Base-by-base conservation (phyloP, 2,888 invertebrate species). In the Alsophila aescularia region DNA sequence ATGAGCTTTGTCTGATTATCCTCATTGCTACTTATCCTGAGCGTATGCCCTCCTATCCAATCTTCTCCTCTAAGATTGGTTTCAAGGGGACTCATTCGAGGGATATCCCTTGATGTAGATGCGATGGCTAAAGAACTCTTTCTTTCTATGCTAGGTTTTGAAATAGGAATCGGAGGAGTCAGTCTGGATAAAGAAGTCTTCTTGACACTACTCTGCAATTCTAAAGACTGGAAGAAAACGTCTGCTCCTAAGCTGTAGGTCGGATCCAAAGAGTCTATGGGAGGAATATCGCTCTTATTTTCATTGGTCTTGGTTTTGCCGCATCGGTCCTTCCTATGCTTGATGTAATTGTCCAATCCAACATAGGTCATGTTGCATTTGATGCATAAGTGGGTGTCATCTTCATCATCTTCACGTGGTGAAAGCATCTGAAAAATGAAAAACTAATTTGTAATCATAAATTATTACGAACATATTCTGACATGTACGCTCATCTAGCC, bases 301-400 rank as follows among this genome's bases (percentile, higher is more conserved):
- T 78, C 79, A n/a, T 16, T 56, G 2, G 66, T 77, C 48, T 76
- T 75, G 3, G 64, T 34, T 79, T 92, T 92, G 18, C 90, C 89
- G 69, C 97, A 97, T 64, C 93, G 93, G 27, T 93, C 89, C 76
- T 96, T 96, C 36, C 97, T 94, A 76, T 98, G 98, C 32, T 93
- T 93, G 18, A 98, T 94, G 79, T 98, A 98, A 79, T 96, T 96
- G 35, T 96, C 95, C n/a, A 98, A 90, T 0, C 98, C 98, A 31
- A 94, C 86, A 57, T 98, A 95, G 2, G 97, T 97, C 13, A 93
- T 79, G 68, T 96, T 96, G 86, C 98, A 98, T 76, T 96, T 96
- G 71, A 98, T 94, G 85, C 98, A 98, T 60, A 96, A 93, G 77
- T 98, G 98, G 3, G 93, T 95, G 83, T 98, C 97, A 49, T 96